Evolutionary conservation across 2,888 invertebrate species (phyloP).

Genomic region (Cybosia mesomella): DNA sequence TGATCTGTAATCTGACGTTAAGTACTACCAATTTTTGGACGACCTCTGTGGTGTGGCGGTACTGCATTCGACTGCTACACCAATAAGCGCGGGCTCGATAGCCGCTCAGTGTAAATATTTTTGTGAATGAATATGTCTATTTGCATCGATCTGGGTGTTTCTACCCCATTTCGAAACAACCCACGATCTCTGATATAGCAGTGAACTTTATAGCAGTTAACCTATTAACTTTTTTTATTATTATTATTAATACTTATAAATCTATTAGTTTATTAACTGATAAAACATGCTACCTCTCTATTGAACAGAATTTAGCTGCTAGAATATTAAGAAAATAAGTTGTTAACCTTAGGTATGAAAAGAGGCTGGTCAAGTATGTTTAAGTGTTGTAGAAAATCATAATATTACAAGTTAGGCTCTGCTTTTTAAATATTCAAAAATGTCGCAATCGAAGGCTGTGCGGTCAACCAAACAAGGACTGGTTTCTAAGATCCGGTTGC

Average conservation of each 20-base stretch:
- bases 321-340: background rate
- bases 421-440: slow-evolving; percentile 37
- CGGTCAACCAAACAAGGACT: slow-evolving; percentile 37
- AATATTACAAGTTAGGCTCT: background rate
- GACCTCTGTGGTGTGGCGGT: background rate
- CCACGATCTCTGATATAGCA: too few relatives aligned
- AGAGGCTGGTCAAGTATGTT: background rate
- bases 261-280: too few relatives aligned
- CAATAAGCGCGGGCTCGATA: background rate
- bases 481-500: slow-evolving; percentile 50
- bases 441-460: slow-evolving; percentile 42
- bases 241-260: too few relatives aligned
- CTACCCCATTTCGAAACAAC: too few relatives aligned
- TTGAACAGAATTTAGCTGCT: background rate
- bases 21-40: background rate
- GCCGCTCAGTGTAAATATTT: background rate
- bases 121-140: too few relatives aligned
- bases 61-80: background rate
- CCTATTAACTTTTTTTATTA: too few relatives aligned
- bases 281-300: background rate
- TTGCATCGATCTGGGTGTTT: too few relatives aligned
- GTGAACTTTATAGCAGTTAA: too few relatives aligned
- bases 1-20: background rate
- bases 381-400: background rate
- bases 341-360: background rate